Percentiles rank a stretch among this genome's conserved stretches.
phyloP scores from a whole-genome alignment of 2,113 vertebrate species.

The Melanerpes formicivorus region DNA sequence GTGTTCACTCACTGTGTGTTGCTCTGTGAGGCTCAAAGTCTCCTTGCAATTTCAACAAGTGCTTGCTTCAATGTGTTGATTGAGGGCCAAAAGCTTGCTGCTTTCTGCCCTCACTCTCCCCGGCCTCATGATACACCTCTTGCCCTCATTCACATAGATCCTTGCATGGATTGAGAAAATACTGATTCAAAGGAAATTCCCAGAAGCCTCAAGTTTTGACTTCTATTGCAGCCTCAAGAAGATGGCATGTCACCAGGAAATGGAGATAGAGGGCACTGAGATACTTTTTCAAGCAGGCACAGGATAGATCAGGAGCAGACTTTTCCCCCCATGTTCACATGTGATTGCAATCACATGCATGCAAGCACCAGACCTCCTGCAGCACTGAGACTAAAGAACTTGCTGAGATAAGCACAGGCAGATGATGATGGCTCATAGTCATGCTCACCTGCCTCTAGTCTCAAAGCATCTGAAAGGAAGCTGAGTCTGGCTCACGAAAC shows the following conservation, averaged over 20 bases:
- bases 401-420: background rate
- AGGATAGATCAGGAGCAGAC: background rate
- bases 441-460: background rate
- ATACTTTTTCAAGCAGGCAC: background rate
- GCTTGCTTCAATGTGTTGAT: background rate
- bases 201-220: background rate
- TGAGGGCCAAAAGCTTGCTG: background rate
- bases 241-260: background rate
- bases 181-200: background rate
- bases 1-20: background rate
- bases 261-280: background rate
- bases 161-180: background rate
- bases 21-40: background rate
- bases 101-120: background rate
- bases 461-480: background rate
- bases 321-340: background rate
- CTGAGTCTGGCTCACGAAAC: background rate
- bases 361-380: background rate
- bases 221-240: background rate
- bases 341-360: rapidly evolving
- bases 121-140: background rate
- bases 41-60: background rate
- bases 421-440: background rate
- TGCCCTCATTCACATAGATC: background rate
- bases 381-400: background rate